phyloP scores from a whole-genome alignment of 2,888 invertebrate genomes.

The Candidula unifasciata region DNA sequence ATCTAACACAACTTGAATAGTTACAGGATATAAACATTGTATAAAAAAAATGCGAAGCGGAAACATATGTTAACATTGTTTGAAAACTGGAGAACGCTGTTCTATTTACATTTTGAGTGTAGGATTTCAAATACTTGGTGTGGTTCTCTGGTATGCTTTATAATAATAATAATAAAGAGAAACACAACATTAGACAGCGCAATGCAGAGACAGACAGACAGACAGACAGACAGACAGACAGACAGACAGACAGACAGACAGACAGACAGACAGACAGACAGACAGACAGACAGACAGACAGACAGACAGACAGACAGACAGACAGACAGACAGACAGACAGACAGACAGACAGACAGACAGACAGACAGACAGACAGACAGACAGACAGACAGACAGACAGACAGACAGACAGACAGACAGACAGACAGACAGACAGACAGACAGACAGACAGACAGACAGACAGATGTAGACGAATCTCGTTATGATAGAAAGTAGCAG shows the following conservation, averaged over 20 bases:
- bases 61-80: no score
- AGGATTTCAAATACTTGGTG: no score
- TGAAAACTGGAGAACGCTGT: no score
- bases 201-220: constrained; percentile 36
- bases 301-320: constrained; percentile 22
- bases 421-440: constrained; percentile 15
- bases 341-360: constrained; percentile 24
- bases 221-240: constrained; percentile 23
- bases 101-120: no score
- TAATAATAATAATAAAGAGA: no score
- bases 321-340: constrained; percentile 30
- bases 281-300: constrained; percentile 4
- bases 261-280: background rate
- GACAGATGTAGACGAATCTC: constrained; percentile 49
- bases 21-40: no score
- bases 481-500: no score
- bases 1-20: no score
- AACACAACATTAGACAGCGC: no score
- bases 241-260: background rate
- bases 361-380: constrained; percentile 22
- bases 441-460: background rate
- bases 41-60: no score
- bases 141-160: no score
- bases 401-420: constrained; percentile 22
- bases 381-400: constrained; percentile 22